A percentile compares a stretch with the other conserved stretches of the same genome.
These are phyloP conservation scores for Clarias laeviceps DNA, from an alignment of 2,797 vertebrate species.

Conservation along the genomic window DNA sequence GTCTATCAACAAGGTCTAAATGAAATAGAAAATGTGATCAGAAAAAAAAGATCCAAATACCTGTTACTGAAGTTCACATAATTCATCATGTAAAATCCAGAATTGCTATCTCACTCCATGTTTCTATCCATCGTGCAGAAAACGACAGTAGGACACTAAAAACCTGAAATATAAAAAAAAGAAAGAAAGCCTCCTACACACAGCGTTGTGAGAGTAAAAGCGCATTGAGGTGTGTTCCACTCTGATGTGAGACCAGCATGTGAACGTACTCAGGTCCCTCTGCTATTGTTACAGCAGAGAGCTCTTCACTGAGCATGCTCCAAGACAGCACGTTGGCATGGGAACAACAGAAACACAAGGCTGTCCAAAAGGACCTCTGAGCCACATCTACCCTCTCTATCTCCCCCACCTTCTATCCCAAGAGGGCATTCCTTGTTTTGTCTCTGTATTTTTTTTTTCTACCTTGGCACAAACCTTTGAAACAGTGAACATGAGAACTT, in stretches of 20 bases:
- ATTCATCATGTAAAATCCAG: conserved; percentile 19
- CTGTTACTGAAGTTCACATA: conserved; percentile 32
- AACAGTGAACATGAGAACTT: conserved; percentile 32
- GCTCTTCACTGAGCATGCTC: conserved; percentile 79
- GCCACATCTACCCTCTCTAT: conserved; percentile 51
- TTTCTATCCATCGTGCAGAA: conserved; percentile 33
- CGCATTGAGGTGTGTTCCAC: conserved; percentile 52
- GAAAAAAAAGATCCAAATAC: conserved; percentile 9
- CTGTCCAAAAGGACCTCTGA: conserved; percentile 58
- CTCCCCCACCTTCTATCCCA: conserved; percentile 48
- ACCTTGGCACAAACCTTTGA: conserved; percentile 22
- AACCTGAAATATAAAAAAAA: conserved; percentile 16
- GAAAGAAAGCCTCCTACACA: conserved; percentile 31
- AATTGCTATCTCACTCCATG: conserved; percentile 23
- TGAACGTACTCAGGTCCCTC: conserved; percentile 70
- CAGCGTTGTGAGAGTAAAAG: conserved; percentile 30
- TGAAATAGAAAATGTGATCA: background rate
- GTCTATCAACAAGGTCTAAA: conserved; percentile 12
- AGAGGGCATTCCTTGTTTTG: conserved; percentile 49
- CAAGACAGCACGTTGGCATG: conserved; percentile 71
- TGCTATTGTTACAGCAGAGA: conserved; percentile 76
- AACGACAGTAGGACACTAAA: conserved; percentile 29
- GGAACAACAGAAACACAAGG: conserved; percentile 73
- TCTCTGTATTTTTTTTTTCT: conserved; percentile 45
- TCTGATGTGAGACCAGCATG: conserved; percentile 65